Percentiles rank a stretch among this genome's conserved stretches.
phyloP scores from a whole-genome alignment of 2,888 invertebrate species.

The Bibio marci region DNA sequence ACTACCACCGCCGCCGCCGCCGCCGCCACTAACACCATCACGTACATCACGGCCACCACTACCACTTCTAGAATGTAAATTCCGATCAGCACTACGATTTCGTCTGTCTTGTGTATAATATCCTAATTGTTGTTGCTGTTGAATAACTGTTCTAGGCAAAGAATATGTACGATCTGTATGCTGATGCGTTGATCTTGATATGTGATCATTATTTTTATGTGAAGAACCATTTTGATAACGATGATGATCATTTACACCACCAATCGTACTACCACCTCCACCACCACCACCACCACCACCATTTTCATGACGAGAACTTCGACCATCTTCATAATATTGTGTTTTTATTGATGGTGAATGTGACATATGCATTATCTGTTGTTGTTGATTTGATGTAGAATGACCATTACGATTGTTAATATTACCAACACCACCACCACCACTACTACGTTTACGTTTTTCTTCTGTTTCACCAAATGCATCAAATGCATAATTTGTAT shows the following conservation, averaged over 20 bases:
- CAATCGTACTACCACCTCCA: too few species aligned
- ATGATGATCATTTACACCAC: not conserved
- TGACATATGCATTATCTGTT: constrained; percentile 28
- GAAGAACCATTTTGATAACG: constrained; percentile 1
- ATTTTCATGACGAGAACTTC: constrained; percentile 10
- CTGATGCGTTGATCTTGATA: too few species aligned
- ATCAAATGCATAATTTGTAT: constrained; percentile 82
- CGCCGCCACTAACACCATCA: constrained; percentile 4
- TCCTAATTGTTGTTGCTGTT: constrained; percentile 29
- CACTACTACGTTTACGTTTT: constrained; percentile 34
- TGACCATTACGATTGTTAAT: constrained; percentile 17
- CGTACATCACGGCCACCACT: constrained; percentile 8
- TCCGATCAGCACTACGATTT: constrained; percentile 16
- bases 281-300: constrained; percentile 8
- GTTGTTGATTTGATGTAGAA: constrained; percentile 19
- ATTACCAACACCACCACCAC: too few species aligned
- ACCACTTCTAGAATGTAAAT: constrained; percentile 7
- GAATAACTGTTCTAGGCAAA: constrained; percentile 45
- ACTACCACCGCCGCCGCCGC: constrained; percentile 33
- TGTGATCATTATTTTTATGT: not conserved
- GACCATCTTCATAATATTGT: constrained; percentile 17
- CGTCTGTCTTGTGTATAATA: constrained; percentile 38
- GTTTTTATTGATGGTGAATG: constrained; percentile 28
- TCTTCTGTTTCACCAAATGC: constrained; percentile 68
- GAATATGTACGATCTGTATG: constrained; percentile 52